These are phyloP conservation scores for Macroramphosus scolopax DNA, from an alignment of 2,797 vertebrate species.

Conservation along the genomic window DNA sequence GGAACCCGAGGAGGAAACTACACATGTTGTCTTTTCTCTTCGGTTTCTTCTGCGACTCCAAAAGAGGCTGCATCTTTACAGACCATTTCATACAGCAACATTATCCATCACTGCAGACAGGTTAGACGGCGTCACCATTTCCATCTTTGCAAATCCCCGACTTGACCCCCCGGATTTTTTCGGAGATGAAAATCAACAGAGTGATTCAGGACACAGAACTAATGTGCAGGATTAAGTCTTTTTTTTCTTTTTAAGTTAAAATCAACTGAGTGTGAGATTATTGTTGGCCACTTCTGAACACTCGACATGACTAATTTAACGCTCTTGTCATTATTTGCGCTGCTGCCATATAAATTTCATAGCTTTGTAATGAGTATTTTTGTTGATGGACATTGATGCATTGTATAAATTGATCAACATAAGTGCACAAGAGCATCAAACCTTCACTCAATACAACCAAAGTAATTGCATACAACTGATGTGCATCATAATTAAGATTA, in stretches of 20 bases:
- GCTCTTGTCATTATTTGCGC: too few relatives aligned
- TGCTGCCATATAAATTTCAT: constrained; percentile 20
- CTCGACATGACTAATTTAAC: too few relatives aligned
- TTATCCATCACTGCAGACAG: constrained; percentile 77
- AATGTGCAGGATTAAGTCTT: constrained; percentile 25
- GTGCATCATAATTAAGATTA: constrained; percentile 43
- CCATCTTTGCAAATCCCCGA: constrained; percentile 27
- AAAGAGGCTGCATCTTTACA: constrained; percentile 75
- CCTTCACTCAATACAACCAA: constrained; percentile 24
- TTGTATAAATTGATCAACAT: not conserved
- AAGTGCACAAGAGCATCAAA: constrained; percentile 29
- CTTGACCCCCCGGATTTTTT: too few relatives aligned
- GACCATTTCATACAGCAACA: constrained; percentile 79
- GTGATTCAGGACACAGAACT: constrained; percentile 14
- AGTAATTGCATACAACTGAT: constrained; percentile 52
- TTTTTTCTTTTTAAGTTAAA: constrained; percentile 8
- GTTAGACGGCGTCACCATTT: constrained; percentile 35
- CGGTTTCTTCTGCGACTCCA: constrained; percentile 66
- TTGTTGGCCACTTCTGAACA: constrained; percentile 30
- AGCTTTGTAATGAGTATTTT: too few relatives aligned
- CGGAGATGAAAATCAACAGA: constrained; percentile 34
- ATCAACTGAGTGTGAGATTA: constrained; percentile 24
- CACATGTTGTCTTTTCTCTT: constrained; percentile 69
- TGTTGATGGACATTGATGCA: too few relatives aligned
- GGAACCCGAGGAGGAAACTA: constrained; percentile 73